Base-by-base conservation (phyloP, 2,797 vertebrate genomes). In the Telmatherina bonti region DNA sequence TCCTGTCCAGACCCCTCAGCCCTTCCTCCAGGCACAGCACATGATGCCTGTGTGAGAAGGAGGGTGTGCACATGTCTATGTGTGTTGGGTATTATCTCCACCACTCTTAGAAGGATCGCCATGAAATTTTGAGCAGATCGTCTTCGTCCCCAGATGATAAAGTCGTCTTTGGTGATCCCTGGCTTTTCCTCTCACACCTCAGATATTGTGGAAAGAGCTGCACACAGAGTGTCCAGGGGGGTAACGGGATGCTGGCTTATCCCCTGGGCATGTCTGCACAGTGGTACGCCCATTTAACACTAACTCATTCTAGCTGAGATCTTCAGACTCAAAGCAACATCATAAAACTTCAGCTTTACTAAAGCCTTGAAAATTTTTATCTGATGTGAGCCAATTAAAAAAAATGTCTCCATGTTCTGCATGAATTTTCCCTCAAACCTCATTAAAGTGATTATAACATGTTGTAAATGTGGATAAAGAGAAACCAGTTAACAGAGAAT, bases 1-100 rank as follows among this genome's bases (percentile, higher is more conserved):
- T 7, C 41, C 7, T 72, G 27, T 29, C 58, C 8, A 1, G 3
- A 29, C 47, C 51, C 62, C 49, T 41, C 38, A 38, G 29, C 16
- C 57, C 18, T 35, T 69, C 74, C 79, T 88, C 53, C 55, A 72
- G 79, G 79, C 72, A 63, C 74, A 75, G 82, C 79, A 13, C 3
- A 15, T 38, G 36, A 38, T 38, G 36, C 36, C 1, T 35, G 9
- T 35, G 33, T 35, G 33, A 35, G 33, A 35, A 5, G 18, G 31
- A 8, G 13, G 0, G 33, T 1, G 33, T 4, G 47, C 30, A 31
- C 15, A 30, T 38, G 36, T 52, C 30, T 67, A 0, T 67, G 36
- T 30, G 3, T 43, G 33, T n/a, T n/a, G 29, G 12, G 22, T 47
- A 36, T 29, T n/a, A 22, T 6, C 31, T 55, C 18, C 15, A 55